Evolutionary conservation across 2,797 vertebrate species (phyloP), one percentile per base, ranked within the genome.

Genomic region (Peromyscus attwateri): DNA sequence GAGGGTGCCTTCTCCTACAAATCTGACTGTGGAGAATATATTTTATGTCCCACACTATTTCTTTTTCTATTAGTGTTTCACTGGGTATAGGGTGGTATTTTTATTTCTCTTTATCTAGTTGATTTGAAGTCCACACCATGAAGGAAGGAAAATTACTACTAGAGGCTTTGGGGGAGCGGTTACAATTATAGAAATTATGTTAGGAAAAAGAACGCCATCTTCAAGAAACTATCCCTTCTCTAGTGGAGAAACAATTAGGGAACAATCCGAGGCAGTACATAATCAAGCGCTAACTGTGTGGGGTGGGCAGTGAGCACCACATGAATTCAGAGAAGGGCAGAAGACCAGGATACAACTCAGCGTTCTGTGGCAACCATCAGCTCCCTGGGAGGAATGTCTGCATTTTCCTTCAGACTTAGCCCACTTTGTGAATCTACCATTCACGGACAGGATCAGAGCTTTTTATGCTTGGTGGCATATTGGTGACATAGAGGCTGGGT

Each of bases 201-300:
- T 81, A 95, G 96, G 79, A 79, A 43, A 66, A 94, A 91, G 43
- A 94, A 97, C 66, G 90, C 92, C 0, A 43, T 95, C 95, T 97
- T 97, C 60, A 14, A 64, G 96, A 96, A 96, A 96, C 91, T 95
- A 94, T 91, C 87, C 96, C 96, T 96, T 91, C 77, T 88, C 85
- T 92, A 94, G 96, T 97, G 94, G 94, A 96, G 94, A 97, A 95
- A 97, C 95, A 97, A 96, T 97, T 97, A 97, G 95, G 96, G 97
- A 95, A 95, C 95, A 97, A 92, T 96, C 87, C 0, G 1, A 96
- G 94, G 52, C 95, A 81, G 91, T 96, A 81, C 92, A 97, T 95
- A 97, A 97, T 96, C 96, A 95, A 95, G 96, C 21, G 83, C 82
- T 91, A 84, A 96, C 81, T 96, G 91, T 76, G 90, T 84, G 64